phyloP scores from a whole-genome alignment of 2,113 vertebrate genomes.

The Podarcis cretensis region DNA sequence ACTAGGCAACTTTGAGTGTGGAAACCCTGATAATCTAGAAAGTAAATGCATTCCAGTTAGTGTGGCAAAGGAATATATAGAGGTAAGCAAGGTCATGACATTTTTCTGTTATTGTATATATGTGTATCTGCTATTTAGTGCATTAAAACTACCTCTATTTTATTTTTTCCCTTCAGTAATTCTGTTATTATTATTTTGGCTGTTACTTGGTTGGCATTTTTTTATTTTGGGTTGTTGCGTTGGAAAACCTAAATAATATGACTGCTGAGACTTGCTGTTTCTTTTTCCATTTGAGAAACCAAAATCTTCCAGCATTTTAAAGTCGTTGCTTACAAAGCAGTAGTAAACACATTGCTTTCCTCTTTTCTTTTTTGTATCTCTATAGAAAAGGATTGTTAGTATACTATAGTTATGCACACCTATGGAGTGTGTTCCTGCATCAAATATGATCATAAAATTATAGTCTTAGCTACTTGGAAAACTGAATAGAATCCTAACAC shows the following conservation, averaged over 20 bases:
- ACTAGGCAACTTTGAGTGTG: slow-evolving; percentile 86
- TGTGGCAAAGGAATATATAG: slow-evolving; percentile 74
- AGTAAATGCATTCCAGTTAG: slow-evolving; percentile 80
- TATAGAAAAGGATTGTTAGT: slow-evolving; percentile 59
- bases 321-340: slow-evolving; percentile 44
- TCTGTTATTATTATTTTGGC: slow-evolving; percentile 34
- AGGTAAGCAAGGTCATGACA: slow-evolving; percentile 71
- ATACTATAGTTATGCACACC: slow-evolving; percentile 24
- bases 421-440: slow-evolving; percentile 37
- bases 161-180: slow-evolving; percentile 40
- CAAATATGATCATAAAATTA: slow-evolving; percentile 30
- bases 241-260: slow-evolving; percentile 58
- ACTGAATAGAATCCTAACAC: slow-evolving; percentile 5
- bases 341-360: slow-evolving; percentile 57
- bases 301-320: slow-evolving; percentile 49
- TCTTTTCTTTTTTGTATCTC: slow-evolving; percentile 33
- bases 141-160: slow-evolving; percentile 50
- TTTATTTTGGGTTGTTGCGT: neutral
- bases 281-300: slow-evolving; percentile 47
- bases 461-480: neutral
- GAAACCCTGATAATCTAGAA: slow-evolving; percentile 80
- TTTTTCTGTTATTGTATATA: neutral
- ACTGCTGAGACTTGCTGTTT: slow-evolving; percentile 53
- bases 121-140: slow-evolving; percentile 33
- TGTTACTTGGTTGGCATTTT: slow-evolving; percentile 24